These are phyloP conservation scores for Oenanthe oenanthe DNA, from an alignment of 2,113 vertebrate genomes.

Conservation along the genomic window DNA sequence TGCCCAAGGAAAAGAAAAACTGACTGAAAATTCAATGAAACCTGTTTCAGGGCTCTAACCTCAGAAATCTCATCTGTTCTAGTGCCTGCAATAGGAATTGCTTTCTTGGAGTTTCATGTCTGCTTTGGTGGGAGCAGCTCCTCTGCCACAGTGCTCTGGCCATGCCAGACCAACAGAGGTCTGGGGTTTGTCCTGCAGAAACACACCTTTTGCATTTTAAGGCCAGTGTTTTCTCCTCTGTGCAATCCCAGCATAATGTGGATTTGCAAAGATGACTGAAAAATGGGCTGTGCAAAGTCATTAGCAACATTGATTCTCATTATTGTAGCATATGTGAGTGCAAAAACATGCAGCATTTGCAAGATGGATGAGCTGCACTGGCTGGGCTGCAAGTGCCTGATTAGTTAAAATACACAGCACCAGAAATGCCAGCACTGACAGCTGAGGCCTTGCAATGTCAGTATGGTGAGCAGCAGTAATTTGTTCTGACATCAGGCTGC, in stretches of 20 bases:
- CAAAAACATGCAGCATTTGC: background rate
- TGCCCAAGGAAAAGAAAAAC: background rate
- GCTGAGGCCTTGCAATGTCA: constrained; percentile 20
- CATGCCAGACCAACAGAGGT: background rate
- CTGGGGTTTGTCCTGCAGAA: background rate
- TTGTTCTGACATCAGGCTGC: constrained; percentile 18
- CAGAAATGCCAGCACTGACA: constrained; percentile 50
- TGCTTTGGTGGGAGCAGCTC: background rate
- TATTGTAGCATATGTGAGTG: constrained; percentile 55
- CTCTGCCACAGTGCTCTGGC: background rate
- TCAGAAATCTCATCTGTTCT: background rate
- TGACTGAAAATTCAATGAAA: background rate
- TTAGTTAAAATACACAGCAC: constrained; percentile 53
- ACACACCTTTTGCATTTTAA: background rate
- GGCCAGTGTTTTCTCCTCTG: background rate
- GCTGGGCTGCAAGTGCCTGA: constrained; percentile 26
- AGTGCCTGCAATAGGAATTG: background rate
- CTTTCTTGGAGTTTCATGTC: background rate
- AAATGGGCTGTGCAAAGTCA: constrained; percentile 31
- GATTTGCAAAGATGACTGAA: constrained; percentile 52
- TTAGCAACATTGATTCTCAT: constrained; percentile 59
- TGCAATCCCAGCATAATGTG: background rate
- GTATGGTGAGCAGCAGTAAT: background rate
- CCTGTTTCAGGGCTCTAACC: background rate
- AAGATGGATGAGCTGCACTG: constrained; percentile 30